Base-by-base conservation (phyloP, 2,797 vertebrate genomes). In the Glossophaga mutica region DNA sequence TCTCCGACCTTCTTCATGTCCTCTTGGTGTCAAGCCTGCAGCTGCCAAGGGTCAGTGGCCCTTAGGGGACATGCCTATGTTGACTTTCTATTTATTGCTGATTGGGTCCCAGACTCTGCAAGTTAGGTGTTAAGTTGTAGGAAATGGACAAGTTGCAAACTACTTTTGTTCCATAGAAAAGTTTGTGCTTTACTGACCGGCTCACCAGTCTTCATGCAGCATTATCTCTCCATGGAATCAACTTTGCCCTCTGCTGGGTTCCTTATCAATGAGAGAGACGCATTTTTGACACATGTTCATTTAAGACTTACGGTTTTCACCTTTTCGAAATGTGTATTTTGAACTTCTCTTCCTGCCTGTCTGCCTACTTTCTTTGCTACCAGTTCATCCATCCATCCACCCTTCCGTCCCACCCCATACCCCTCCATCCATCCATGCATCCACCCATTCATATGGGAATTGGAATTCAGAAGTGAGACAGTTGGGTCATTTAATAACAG, bases 191-290 rank as follows among this genome's bases (percentile, higher is more conserved):
- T 26, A 11, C n/a, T 2, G 16, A 52, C 22, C 8, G 1, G 19
- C 12, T 26, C 10, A 19, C 5, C 1, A 11, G 55, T 9, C 37
- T 44, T 8, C 3, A 9, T 6, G 78, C 0, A 0, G 37, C 24
- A 2, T 10, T 67, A 70, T 55, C 29, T 32, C 68, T 15, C 48
- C 26, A 7, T 0, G 0, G 42, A 46, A 9, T 57, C 15, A 0
- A 9, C 18, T 37, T 55, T 16, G 37, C 10, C 73, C 16, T 16
- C 9, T 1, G 12, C 67, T 5, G 14, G 44, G 14, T 37, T 42
- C 68, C 55, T 12, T 19, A 5, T 34, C 50, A 2, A 32, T 1
- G 29, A 44, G 52, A 39, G 24, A 79, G 32, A 24, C 59, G 5
- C 4, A 6, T 18, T 48, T 26, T 37, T 22, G 21, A 95, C 37